phyloP scores from a whole-genome alignment of 1,140 invertebrate species.

The Asbolus verrucosus region DNA sequence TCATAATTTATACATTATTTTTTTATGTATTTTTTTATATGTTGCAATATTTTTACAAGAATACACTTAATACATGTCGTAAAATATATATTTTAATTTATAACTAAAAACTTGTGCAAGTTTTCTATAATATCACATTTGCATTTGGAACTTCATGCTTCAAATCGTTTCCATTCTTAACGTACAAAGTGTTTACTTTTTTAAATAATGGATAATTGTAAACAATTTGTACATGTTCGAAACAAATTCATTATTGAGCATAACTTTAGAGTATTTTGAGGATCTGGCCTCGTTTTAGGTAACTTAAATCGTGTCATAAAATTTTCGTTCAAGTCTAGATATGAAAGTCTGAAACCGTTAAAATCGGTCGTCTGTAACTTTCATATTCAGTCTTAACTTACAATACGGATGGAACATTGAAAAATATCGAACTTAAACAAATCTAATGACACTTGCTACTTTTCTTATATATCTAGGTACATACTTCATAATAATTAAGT shows the following conservation, averaged over 20 bases:
- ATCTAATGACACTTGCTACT: conserved; percentile 1
- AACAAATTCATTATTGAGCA: conserved; percentile 41
- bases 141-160: conserved; percentile 61
- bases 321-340: conserved; percentile 26
- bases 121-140: conserved; percentile 63
- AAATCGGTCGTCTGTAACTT: conserved; percentile 1
- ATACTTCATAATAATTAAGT: conserved; percentile 27
- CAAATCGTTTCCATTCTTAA: conserved; percentile 44
- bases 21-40: conserved; percentile 40
- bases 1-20: conserved; percentile 33
- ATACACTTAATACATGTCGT: conserved; percentile 63
- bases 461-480: conserved; percentile 41
- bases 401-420: not conserved
- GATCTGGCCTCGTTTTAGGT: conserved; percentile 19
- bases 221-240: conserved; percentile 20
- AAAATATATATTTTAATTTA: conserved; percentile 61
- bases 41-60: conserved; percentile 55
- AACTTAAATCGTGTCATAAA: conserved; percentile 31
- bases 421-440: not conserved
- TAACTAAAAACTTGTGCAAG: conserved; percentile 60
- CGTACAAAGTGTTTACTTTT: conserved; percentile 20
- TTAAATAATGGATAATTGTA: conserved; percentile 38
- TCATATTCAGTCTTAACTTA: too few relatives aligned
- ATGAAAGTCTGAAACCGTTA: too few relatives aligned
- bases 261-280: conserved; percentile 37